phyloP scores from a whole-genome alignment of 2,113 vertebrate species.

The Physeter macrocephalus region DNA sequence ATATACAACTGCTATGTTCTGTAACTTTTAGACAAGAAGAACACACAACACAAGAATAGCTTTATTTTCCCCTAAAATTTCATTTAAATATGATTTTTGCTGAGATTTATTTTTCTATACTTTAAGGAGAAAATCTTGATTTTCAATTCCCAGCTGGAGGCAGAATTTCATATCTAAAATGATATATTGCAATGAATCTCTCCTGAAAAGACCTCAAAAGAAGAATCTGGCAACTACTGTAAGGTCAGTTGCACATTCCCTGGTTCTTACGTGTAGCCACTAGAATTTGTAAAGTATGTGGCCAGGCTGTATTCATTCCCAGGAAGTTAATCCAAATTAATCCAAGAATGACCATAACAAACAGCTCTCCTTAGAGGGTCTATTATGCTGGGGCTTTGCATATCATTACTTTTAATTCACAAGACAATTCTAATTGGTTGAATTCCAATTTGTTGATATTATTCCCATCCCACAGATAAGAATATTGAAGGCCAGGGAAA shows the following conservation, averaged over 20 bases:
- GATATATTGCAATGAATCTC: not conserved
- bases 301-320: not conserved
- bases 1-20: not conserved
- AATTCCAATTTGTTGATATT: not conserved
- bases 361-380: not conserved
- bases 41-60: not conserved
- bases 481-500: not conserved
- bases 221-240: not conserved
- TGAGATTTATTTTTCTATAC: not conserved
- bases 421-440: not conserved
- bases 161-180: not conserved
- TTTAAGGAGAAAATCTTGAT: not conserved
- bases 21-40: not conserved
- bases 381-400: not conserved
- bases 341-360: not conserved
- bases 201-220: not conserved
- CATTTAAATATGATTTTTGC: not conserved
- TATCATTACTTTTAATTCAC: not conserved
- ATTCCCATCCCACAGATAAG: not conserved
- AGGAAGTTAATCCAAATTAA: slow-evolving; percentile 5
- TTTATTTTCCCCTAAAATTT: not conserved
- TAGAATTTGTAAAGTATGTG: not conserved
- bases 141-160: not conserved
- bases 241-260: not conserved
- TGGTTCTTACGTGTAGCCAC: not conserved